Percentiles rank a stretch among this genome's conserved stretches.
Evolutionary conservation across 1,140 invertebrate species (phyloP).

Genomic region (Aradophagus sp.): DNA sequence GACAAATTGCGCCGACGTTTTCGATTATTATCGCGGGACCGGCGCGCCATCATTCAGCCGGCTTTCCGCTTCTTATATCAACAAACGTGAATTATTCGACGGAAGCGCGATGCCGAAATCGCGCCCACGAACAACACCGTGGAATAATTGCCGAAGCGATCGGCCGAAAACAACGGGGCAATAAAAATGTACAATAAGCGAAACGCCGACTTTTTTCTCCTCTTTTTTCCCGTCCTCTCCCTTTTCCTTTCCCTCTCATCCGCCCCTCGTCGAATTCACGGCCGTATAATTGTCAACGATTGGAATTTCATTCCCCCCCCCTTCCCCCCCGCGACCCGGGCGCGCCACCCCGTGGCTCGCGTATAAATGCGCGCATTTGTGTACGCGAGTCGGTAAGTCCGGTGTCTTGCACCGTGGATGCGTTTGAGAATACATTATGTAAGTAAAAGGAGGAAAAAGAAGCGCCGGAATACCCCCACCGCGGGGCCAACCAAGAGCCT

Average conservation of each 20-base stretch:
- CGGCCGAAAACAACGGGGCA: neutral
- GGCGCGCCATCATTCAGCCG: too few relatives aligned
- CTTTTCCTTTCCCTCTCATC: too few relatives aligned
- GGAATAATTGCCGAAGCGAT: constrained; percentile 16
- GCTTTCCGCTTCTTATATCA: too few relatives aligned
- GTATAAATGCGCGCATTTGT: constrained; percentile 19
- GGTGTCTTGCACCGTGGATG: constrained; percentile 52
- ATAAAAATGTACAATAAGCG: constrained; percentile 24
- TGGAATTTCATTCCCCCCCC: constrained; percentile 31
- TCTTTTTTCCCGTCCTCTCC: too few relatives aligned
- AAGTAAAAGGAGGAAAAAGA: constrained; percentile 64
- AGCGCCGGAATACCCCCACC: constrained; percentile 58
- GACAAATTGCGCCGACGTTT: too few relatives aligned
- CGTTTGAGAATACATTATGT: constrained; percentile 68
- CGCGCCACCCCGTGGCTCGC: constrained; percentile 10
- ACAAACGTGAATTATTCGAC: too few relatives aligned
- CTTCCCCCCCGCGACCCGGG: neutral
- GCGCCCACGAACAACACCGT: neutral
- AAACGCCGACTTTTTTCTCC: constrained; percentile 27
- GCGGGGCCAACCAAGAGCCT: constrained; percentile 44
- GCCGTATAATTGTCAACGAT: constrained; percentile 31
- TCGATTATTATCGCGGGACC: too few relatives aligned
- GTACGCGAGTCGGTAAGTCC: constrained; percentile 26
- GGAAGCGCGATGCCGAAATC: too few relatives aligned
- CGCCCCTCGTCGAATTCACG: constrained; percentile 33